Base-by-base conservation (phyloP, 37 sponge, comb jelly and placozoan genomes). In the Diacarnus erythraeanus region DNA sequence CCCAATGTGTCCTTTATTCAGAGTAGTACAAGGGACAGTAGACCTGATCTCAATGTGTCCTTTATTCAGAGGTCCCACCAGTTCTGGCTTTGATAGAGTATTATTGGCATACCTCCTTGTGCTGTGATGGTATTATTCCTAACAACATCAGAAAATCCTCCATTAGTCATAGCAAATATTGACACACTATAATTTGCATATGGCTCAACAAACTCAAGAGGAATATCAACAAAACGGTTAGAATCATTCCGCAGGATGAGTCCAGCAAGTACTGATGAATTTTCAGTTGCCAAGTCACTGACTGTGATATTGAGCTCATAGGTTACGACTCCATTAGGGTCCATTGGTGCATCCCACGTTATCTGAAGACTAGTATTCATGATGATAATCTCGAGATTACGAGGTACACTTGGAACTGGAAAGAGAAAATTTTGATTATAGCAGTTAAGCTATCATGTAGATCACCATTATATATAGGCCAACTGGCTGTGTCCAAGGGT, bases 281-380 rank as follows among this genome's bases (percentile, higher is more conserved):
- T 5, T 2, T 57, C 57, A 56, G 75, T 75, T 5, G 59, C 75
- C 17, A 75, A 43, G 59, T 75, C 75, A 3, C 20, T 30, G 59
- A 10, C 25, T 15, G 75, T 57, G 36, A 84, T 21, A 30, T 71
- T 68, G 71, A 77, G 18, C 18, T 23, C 20, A 33, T 84, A 84
- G 37, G 69, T 70, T 18, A 84, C 61, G n/a, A 69, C 42, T 0
- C 84, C 84, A 70, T 84, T 84, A 5, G 77, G 77, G 34, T 26
- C 57, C 2, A 27, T 23, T 15, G 84, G 77, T 22, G 36, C 43
- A n/a, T 69, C 59, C 84, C 84, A 84, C 0, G 71, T 69, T 22
- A 37, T 47, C 20, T 51, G 4, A 2, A 64, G 67, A 8, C 74
- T 41, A 35, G 39, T 2, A 51, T 80, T 57, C 18, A n/a, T 26